Conservation (phyloP, 1,140 invertebrate species). For the Calephelis nemesis region DNA sequence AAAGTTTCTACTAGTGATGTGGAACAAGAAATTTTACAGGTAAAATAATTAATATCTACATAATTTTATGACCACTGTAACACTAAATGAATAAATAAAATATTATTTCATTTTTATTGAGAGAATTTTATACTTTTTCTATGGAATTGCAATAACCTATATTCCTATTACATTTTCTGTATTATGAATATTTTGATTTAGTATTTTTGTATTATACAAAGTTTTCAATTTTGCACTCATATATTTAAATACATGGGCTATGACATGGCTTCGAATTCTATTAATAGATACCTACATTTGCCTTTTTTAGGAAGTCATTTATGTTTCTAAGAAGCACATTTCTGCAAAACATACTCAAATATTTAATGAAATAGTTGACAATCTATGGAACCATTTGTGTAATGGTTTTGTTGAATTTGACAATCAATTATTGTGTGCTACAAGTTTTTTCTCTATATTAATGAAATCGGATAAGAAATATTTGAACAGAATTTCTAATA, state of each 20-base stretch:
- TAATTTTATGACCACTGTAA: no score
- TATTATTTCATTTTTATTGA: no score
- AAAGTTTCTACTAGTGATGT: slow-evolving; percentile 37
- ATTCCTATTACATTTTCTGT: no score
- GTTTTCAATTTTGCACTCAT: no score
- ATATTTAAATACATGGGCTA: no score
- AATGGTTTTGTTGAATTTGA: slow-evolving; percentile 49
- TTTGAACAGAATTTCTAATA: slow-evolving; percentile 39
- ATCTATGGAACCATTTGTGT: slow-evolving; percentile 54
- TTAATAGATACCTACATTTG: not conserved
- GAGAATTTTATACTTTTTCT: no score
- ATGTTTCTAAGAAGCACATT: slow-evolving; percentile 35
- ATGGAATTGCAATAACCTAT: no score
- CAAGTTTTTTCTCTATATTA: slow-evolving; percentile 55
- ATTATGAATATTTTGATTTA: no score
- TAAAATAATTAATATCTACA: slow-evolving; percentile 13
- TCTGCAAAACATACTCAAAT: slow-evolving; percentile 26
- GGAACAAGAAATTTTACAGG: slow-evolving; percentile 41
- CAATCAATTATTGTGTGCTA: slow-evolving; percentile 61
- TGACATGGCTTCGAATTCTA: not conserved
- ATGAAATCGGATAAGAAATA: slow-evolving; percentile 37
- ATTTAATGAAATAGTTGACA: slow-evolving; percentile 41
- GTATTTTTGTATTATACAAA: no score
- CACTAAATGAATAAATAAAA: no score
- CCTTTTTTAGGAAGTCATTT: slow-evolving; percentile 52